phyloP scores from a whole-genome alignment of 2,888 invertebrate genomes.

The Metallyticus violacea region DNA sequence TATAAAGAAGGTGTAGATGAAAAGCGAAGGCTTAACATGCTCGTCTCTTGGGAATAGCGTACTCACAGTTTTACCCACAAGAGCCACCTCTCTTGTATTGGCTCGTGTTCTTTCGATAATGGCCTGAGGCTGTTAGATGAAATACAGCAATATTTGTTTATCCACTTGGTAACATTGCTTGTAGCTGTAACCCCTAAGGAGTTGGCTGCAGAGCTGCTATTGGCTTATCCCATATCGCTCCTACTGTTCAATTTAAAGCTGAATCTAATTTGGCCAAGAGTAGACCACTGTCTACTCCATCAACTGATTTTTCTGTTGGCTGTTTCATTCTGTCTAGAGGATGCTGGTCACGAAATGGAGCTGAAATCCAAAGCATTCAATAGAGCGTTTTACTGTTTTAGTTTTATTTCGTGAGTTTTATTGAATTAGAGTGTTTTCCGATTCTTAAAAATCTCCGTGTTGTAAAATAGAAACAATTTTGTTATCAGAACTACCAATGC shows the following conservation, averaged over 20 bases:
- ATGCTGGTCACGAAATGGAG: background rate
- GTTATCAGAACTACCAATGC: too few relatives aligned
- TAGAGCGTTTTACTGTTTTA: too few relatives aligned
- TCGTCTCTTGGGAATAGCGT: too few relatives aligned
- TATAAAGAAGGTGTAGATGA: too few relatives aligned
- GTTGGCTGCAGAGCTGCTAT: background rate
- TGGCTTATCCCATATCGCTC: background rate
- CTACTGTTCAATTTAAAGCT: background rate
- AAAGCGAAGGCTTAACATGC: too few relatives aligned
- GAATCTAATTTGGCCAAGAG: background rate
- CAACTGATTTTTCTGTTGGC: background rate
- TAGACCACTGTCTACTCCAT: background rate
- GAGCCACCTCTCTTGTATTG: background rate
- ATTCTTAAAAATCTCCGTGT: too few relatives aligned
- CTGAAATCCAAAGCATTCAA: background rate
- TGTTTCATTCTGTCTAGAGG: background rate
- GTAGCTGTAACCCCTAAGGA: background rate
- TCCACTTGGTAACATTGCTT: background rate
- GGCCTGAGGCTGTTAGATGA: background rate
- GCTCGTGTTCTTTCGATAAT: background rate
- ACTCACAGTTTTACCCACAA: background rate
- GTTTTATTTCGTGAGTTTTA: too few relatives aligned
- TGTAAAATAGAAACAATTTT: too few relatives aligned
- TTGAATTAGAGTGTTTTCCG: too few relatives aligned
- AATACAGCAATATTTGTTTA: background rate